A percentile compares a stretch with the other conserved stretches of the same genome.
Conservation (phyloP, 2,113 vertebrate species). For the Ariopsis seemanni region DNA sequence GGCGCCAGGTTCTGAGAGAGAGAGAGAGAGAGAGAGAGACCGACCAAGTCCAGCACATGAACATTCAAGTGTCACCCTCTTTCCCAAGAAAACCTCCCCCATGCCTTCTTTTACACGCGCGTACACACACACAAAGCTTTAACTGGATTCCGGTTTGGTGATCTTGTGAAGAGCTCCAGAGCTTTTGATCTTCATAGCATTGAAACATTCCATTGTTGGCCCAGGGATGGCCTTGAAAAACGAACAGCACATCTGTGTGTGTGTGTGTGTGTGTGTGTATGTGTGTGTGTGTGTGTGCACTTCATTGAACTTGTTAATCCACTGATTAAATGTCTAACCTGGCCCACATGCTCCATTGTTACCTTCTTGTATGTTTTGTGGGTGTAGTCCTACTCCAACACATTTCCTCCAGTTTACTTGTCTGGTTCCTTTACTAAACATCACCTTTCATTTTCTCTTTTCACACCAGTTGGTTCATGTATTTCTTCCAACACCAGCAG, state of each 20-base stretch:
- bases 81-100: background rate
- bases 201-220: slow-evolving; percentile 60
- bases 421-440: background rate
- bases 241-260: slow-evolving; percentile 36
- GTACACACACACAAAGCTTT: slow-evolving; percentile 65
- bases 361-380: background rate
- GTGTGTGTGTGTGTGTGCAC: background rate
- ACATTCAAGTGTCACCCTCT: slow-evolving; percentile 12
- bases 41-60: slow-evolving; percentile 15
- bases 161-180: slow-evolving; percentile 59
- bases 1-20: slow-evolving; percentile 1
- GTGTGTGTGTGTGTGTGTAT: background rate
- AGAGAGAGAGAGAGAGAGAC: too few relatives aligned
- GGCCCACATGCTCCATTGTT: background rate
- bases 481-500: background rate
- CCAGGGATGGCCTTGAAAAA: slow-evolving; percentile 12
- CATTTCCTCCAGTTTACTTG: background rate
- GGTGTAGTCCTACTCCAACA: background rate
- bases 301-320: background rate
- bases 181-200: slow-evolving; percentile 68
- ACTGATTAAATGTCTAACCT: slow-evolving; percentile 16
- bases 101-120: slow-evolving; percentile 9
- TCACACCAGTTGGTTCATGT: background rate
- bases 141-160: slow-evolving; percentile 78
- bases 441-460: background rate